These are phyloP conservation scores for Forficula auricularia DNA, from an alignment of 1,140 invertebrate genomes.

Conservation along the genomic window DNA sequence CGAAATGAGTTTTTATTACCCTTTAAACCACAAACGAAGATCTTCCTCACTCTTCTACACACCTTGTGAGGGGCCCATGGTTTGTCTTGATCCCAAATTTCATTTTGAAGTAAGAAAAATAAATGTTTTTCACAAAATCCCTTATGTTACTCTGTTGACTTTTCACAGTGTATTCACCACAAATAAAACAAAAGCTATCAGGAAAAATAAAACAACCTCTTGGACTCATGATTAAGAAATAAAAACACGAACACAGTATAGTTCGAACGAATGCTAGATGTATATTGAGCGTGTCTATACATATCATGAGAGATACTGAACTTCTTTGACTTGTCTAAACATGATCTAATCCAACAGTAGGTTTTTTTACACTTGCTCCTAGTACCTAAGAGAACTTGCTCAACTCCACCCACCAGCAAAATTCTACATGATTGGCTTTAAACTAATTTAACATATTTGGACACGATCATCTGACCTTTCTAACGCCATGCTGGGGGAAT, in stretches of 20 bases:
- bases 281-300: no score
- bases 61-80: constrained; percentile 5
- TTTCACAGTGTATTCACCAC: constrained; percentile 11
- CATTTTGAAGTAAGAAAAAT: constrained; percentile 10
- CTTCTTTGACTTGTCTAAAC: constrained; percentile 2
- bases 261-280: background rate
- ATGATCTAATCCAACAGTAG: constrained; percentile 3
- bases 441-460: no score
- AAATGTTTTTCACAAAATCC: constrained; percentile 8
- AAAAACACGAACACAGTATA: constrained; percentile 1
- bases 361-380: constrained; percentile 3
- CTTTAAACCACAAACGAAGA: constrained; percentile 11
- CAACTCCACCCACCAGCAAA: background rate
- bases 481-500: no score
- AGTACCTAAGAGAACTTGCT: constrained; percentile 3
- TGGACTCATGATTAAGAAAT: background rate
- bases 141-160: constrained; percentile 12
- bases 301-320: constrained; percentile 1
- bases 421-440: no score
- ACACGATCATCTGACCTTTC: no score
- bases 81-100: constrained; percentile 10
- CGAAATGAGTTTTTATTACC: constrained; percentile 8
- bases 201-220: constrained; percentile 10
- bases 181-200: constrained; percentile 11
- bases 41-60: no score